Evolutionary conservation across 1,140 invertebrate genomes (phyloP).

Genomic region (Gonioctena quinquepunctata): DNA sequence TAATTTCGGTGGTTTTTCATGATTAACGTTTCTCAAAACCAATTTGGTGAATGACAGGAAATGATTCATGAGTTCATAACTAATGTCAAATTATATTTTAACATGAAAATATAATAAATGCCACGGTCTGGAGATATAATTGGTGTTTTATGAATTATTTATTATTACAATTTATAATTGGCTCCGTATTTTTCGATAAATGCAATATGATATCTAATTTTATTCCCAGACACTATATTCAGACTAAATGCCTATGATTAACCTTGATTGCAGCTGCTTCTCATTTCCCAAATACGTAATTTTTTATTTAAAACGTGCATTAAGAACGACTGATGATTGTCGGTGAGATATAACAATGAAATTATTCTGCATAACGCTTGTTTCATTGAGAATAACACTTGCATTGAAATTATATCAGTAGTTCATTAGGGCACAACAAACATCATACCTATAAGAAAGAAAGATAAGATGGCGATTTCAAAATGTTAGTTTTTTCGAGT

Average conservation of each 20-base stretch:
- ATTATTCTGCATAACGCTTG: neutral
- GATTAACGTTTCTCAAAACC: constrained; percentile 22
- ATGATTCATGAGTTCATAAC: constrained; percentile 25
- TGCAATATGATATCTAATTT: constrained; percentile 13
- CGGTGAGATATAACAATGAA: constrained; percentile 2
- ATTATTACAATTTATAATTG: constrained; percentile 15
- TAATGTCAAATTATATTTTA: constrained; percentile 18
- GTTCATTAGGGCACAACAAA: neutral
- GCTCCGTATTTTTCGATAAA: constrained; percentile 13
- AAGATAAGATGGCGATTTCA: no score
- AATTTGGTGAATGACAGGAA: constrained; percentile 26
- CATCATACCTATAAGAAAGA: no score
- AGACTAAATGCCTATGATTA: constrained; percentile 8
- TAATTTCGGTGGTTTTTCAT: constrained; percentile 21
- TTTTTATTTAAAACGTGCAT: neutral
- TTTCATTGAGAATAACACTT: neutral
- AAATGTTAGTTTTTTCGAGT: no score
- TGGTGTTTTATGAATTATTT: constrained; percentile 17
- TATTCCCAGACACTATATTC: constrained; percentile 1
- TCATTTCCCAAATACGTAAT: neutral
- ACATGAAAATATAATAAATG: constrained; percentile 19
- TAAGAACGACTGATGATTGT: neutral
- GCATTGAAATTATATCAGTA: neutral
- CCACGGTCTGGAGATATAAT: constrained; percentile 12
- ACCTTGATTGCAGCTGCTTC: constrained; percentile 3